Evolutionary conservation across 2,113 vertebrate species (phyloP), one percentile per base, ranked within the genome.

Genomic region (Oryzias javanicus): DNA sequence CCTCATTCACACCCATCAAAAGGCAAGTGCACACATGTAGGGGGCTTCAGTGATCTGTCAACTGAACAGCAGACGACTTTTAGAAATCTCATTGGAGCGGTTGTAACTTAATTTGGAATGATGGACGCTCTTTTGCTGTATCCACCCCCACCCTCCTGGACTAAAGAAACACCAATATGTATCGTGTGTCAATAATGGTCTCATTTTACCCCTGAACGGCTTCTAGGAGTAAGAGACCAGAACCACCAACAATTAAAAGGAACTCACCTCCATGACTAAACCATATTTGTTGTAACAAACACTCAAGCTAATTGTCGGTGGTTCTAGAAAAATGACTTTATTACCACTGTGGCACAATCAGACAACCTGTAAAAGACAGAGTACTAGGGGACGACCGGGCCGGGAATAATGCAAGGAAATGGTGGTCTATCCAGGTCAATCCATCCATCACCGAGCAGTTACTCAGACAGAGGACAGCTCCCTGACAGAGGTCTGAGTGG

Each of bases 371-470:
- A 57, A 68, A 48, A 40, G 72, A 76, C 61, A 59, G 78, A 81
- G 78, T 67, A 64, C 64, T 3, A 61, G 78, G 71, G 84, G 81
- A 78, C 35, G 22, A 27, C 17, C 44, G 59, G 42, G 67, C 60
- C 57, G 74, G 80, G 64, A 84, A 88, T 88, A 86, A 87, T 83
- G 64, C 20, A 17, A 66, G 80, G 85, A 86, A 86, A 89, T 71
- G 67, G 81, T 60, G 67, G 82, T 82, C 85, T 83, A 89, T 88
- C 86, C 85, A 81, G 87, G 87, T 87, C 83, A 84, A 82, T 87
- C 87, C 87, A 90, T 92, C 89, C 84, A 90, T 92, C 90, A 90
- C 64, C 16, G 70, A 18, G 82, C 86, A 85, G 88, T 90, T 91
- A 90, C 85, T 88, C 89, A 89, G 83, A 79, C 54, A 18, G 82